Evolutionary conservation across 2,888 invertebrate genomes (phyloP).

Genomic region (Polydesmus complanatus): DNA sequence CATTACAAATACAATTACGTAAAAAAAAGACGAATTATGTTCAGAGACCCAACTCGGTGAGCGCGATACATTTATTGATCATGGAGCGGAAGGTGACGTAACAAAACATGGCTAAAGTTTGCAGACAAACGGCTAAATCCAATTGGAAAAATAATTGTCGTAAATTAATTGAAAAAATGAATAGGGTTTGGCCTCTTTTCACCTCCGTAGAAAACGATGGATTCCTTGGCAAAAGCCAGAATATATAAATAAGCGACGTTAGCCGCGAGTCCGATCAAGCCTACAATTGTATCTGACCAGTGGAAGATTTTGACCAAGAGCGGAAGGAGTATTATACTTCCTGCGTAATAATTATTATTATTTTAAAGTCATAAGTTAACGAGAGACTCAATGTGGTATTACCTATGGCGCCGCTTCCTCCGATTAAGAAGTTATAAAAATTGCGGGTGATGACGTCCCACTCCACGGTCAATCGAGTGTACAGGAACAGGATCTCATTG

Average conservation of each 20-base stretch:
- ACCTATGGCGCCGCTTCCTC: slow-evolving; percentile 3
- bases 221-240: neutral
- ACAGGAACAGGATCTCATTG: slow-evolving; percentile 8
- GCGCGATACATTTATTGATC: slow-evolving; percentile 7
- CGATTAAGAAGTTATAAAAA: slow-evolving; percentile 1
- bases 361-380: neutral
- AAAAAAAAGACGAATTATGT: neutral
- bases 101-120: slow-evolving; percentile 3
- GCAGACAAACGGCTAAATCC: neutral
- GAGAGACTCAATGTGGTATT: neutral
- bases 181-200: too few relatives aligned
- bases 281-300: neutral
- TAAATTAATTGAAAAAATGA: too few relatives aligned
- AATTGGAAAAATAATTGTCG: too few relatives aligned
- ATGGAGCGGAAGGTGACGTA: slow-evolving; percentile 8
- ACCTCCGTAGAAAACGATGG: too few relatives aligned
- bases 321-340: neutral
- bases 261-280: neutral
- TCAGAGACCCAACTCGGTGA: slow-evolving; percentile 1
- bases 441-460: slow-evolving; percentile 3
- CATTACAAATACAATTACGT: neutral
- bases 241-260: neutral
- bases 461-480: neutral
- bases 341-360: neutral
- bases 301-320: neutral